A percentile compares a stretch with the other conserved stretches of the same genome.
These are phyloP conservation scores for Phengaris arion DNA, from an alignment of 2,888 invertebrate species.

Conservation along the genomic window DNA sequence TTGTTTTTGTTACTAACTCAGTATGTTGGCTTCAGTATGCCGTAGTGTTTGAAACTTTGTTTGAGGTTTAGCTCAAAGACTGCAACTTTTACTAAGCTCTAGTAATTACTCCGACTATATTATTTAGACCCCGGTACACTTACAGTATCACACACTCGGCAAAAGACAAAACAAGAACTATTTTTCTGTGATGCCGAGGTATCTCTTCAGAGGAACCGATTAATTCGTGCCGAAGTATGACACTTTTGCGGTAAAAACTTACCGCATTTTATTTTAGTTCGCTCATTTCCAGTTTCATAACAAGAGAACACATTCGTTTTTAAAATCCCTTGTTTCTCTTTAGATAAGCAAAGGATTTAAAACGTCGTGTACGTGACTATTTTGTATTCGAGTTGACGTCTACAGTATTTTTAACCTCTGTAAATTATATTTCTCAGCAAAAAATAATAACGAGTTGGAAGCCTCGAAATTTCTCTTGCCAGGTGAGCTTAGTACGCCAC, in stretches of 20 bases:
- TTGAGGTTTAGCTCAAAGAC: neutral
- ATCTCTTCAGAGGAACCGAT: neutral
- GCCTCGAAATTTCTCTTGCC: neutral
- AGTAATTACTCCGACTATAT: no score
- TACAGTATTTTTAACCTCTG: slow-evolving; percentile 13
- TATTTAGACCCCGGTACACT: no score
- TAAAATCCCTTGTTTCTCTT: neutral
- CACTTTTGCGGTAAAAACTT: neutral
- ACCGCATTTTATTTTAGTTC: neutral
- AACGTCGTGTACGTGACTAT: slow-evolving; percentile 23
- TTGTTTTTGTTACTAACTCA: neutral
- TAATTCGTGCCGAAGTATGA: neutral
- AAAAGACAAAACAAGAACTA: no score
- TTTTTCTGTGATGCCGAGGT: neutral
- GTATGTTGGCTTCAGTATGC: neutral
- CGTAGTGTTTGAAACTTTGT: neutral
- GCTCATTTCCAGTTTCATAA: neutral
- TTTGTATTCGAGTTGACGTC: slow-evolving; percentile 2
- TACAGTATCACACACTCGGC: no score
- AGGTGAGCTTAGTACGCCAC: neutral
- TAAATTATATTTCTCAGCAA: slow-evolving; percentile 22
- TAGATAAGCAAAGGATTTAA: slow-evolving; percentile 17
- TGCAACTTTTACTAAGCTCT: neutral
- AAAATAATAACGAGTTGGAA: neutral
- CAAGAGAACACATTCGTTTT: neutral